Percentiles rank a stretch among this genome's conserved stretches.
Conservation (phyloP, 2,888 invertebrate species). For the Mylabris sibirica region DNA sequence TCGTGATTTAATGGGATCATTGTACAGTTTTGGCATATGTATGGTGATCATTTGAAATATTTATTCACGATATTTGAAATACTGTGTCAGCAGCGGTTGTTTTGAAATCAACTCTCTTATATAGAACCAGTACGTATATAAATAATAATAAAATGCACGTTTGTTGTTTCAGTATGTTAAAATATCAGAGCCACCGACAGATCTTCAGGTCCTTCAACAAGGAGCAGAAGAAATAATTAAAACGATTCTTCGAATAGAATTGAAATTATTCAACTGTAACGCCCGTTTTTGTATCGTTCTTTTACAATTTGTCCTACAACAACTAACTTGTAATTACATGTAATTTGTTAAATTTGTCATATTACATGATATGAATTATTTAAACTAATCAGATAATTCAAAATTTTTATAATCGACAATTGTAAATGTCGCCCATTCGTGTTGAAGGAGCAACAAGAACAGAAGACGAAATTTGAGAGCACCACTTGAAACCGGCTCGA, state of each 20-base stretch:
- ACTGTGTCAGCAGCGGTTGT: slow-evolving; percentile 39
- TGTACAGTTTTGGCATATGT: slow-evolving; percentile 37
- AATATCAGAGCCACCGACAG: no score
- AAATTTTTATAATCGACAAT: background rate
- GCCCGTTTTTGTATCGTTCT: slow-evolving; percentile 1
- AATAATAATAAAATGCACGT: background rate
- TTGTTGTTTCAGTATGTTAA: background rate
- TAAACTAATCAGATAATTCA: background rate
- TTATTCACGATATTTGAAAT: slow-evolving; percentile 48
- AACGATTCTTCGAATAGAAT: background rate
- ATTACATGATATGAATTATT: slow-evolving; percentile 12
- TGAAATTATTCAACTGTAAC: slow-evolving; percentile 18
- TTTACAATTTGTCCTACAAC: slow-evolving; percentile 8
- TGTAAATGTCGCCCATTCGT: background rate
- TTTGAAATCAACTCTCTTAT: no score
- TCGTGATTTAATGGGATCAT: slow-evolving; percentile 28
- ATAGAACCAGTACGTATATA: background rate
- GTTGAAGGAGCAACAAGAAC: no score
- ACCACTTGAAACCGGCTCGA: slow-evolving; percentile 32
- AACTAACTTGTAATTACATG: slow-evolving; percentile 7
- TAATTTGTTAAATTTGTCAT: slow-evolving; percentile 22
- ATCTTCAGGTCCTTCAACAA: background rate
- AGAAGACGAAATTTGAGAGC: background rate
- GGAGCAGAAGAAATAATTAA: slow-evolving; percentile 10
- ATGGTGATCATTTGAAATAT: slow-evolving; percentile 42